Base-by-base conservation (phyloP, 2,888 invertebrate species). In the Sinhomidia bicolor region DNA sequence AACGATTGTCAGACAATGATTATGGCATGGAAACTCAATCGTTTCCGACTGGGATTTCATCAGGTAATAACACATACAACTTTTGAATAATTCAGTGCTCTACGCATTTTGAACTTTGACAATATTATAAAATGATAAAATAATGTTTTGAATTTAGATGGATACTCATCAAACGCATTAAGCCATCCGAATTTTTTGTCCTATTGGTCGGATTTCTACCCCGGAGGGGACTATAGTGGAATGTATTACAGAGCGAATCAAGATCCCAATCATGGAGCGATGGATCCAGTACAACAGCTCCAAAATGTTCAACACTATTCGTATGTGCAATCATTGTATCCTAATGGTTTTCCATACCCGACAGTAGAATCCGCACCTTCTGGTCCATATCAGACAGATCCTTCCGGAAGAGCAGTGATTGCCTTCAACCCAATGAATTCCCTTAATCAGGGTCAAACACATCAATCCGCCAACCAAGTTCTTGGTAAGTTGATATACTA, bases 271-370 rank as follows among this genome's bases (percentile, higher is more conserved):
- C 7, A 68, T 29, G 71, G n/a, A 23, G n/a, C 29, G 7, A 26
- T 57, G 29, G 86, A 87, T 20, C 86, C 86, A 0, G 86, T 87
- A 26, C 86, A 87, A 47, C 79, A 80, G 36, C 81, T 87, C 2
- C 57, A 74, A 41, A 32, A 81, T 44, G 86, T 87, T 2, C 86
- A 87, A 32, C 44, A 60, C 5, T 60, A 68, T 23, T 81, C 86
- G 0, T 87, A 87, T 32, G 47, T 44, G 6, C 85, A 85, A 23
- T 5, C 44, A 47, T 10, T 44, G 23, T 51, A 76, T 32, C 41
- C 80, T 3, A 7, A 41, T n/a, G 54, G 14, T 14, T 23, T n/a
- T 26, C 76, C 29, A 9, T 23, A 60, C 10, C 51, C 32, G 1
- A 23, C 76, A 51, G n/a, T n/a, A 9, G 10, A n/a, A 26, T 2